Evolutionary conservation across 2,113 vertebrate species (phyloP), one percentile per base, ranked within the genome.

Genomic region (Cacatua alba): DNA sequence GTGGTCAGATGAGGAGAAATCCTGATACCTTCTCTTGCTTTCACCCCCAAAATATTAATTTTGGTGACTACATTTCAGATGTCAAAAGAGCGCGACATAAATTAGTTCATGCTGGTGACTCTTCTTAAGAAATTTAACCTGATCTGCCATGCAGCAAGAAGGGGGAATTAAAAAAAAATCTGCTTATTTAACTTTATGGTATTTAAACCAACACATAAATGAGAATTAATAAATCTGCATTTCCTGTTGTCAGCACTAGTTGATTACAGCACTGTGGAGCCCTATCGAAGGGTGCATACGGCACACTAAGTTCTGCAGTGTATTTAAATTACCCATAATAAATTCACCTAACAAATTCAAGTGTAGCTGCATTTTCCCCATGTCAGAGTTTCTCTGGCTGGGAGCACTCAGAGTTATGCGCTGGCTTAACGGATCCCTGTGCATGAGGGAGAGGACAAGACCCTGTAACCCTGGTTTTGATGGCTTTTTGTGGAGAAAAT

Each of bases 161-260:
- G 31, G 41, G 13, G 24, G 77, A 94, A 95, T 95, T 85, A 84
- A 37, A 57, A 68, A 83, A 70, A 82, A 80, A 29, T 17, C 90
- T 92, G 65, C 94, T 92, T 94, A 63, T 96, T 95, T 95, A 91
- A 94, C 63, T 87, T 72, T 43, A 65, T 9, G 25, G 77, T 85
- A 77, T 96, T 96, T 94, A 92, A 94, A 84, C 77, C 86, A 95
- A 86, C 85, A 79, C 46, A 94, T 46, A 89, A 93, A 94, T 51
- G 86, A 82, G 83, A 93, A 94, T 96, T 92, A 92, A 94, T 94
- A 96, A 94, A 95, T 92, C 92, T 92, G 77, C 88, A 77, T 94
- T 96, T 95, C 84, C 81, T 68, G 63, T 92, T 92, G 95, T 89
- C 95, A 80, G 92, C 92, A 79, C 69, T 33, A 31, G 91, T 93